Percentiles rank a stretch among this genome's conserved stretches.
Evolutionary conservation across 2,797 vertebrate species (phyloP).

Genomic region (Enteromius viviparus): DNA sequence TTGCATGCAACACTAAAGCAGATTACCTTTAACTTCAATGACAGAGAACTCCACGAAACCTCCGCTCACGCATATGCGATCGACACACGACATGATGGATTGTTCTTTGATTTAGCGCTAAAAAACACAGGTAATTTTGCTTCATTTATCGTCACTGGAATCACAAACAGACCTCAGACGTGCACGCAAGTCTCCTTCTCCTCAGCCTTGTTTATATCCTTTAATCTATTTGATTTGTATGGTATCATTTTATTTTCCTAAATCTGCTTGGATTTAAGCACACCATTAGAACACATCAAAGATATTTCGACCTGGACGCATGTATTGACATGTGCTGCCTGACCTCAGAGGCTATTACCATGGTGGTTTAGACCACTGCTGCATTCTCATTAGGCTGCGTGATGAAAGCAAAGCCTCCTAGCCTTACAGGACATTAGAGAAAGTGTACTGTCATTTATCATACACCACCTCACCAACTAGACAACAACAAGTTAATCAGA

Average conservation of each 20-base stretch:
- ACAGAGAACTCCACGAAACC: constrained; percentile 24
- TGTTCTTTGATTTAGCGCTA: constrained; percentile 45
- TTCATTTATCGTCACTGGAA: constrained; percentile 44
- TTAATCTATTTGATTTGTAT: constrained; percentile 67
- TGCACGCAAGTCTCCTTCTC: constrained; percentile 41
- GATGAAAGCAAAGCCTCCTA: constrained; percentile 31
- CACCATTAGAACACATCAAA: constrained; percentile 53
- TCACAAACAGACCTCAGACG: constrained; percentile 49
- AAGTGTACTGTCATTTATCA: constrained; percentile 28
- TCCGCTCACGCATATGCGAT: constrained; percentile 5
- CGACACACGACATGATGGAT: constrained; percentile 7
- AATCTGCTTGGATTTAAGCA: constrained; percentile 50
- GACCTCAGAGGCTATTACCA: constrained; percentile 26
- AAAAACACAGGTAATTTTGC: constrained; percentile 51
- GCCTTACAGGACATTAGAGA: constrained; percentile 10
- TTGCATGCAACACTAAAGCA: constrained; percentile 47
- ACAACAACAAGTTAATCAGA: constrained; percentile 19
- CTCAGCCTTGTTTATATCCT: constrained; percentile 56
- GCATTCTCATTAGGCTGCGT: constrained; percentile 23
- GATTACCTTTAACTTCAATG: constrained; percentile 47
- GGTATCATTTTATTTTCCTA: constrained; percentile 54
- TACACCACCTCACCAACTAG: not conserved
- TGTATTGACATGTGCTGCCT: constrained; percentile 31
- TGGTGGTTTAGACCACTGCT: constrained; percentile 24
- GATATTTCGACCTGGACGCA: constrained; percentile 7